These are phyloP conservation scores for Harlomillsia oculata DNA, from an alignment of 1,140 invertebrate species.

Conservation along the genomic window DNA sequence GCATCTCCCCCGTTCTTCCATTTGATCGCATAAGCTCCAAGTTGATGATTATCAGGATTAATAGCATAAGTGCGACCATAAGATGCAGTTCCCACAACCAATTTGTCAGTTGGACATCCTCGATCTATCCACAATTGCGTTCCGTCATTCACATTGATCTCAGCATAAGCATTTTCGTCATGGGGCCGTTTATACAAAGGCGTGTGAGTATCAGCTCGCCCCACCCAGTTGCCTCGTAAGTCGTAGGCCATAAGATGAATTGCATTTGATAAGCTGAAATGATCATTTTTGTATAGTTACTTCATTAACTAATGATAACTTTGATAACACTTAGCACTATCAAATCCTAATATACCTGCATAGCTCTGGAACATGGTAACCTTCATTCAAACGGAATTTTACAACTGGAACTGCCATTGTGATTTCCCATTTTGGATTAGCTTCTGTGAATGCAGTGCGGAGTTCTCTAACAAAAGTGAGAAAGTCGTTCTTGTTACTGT, in stretches of 20 bases:
- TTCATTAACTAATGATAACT: background rate
- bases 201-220: constrained; percentile 39
- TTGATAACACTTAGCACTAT: background rate
- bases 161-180: constrained; percentile 40
- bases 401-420: constrained; percentile 41
- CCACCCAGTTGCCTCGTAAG: constrained; percentile 46
- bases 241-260: constrained; percentile 45
- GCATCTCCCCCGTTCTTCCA: constrained; percentile 61
- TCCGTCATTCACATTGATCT: constrained; percentile 41
- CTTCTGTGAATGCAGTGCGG: constrained; percentile 38
- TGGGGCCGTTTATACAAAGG: constrained; percentile 37
- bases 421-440: constrained; percentile 37
- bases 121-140: constrained; percentile 42
- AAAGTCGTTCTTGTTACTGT: constrained; percentile 39
- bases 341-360: constrained; percentile 35
- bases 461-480: constrained; percentile 40
- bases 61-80: constrained; percentile 46
- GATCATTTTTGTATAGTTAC: too few relatives aligned
- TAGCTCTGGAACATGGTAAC: constrained; percentile 41
- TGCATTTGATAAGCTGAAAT: constrained; percentile 36
- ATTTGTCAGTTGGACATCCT: constrained; percentile 44
- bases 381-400: constrained; percentile 40
- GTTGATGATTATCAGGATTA: constrained; percentile 38
- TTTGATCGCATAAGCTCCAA: constrained; percentile 76
- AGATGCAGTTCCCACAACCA: constrained; percentile 45